A percentile compares a stretch with the other conserved stretches of the same genome.
Conservation (phyloP, 2,113 vertebrate species). For the Paramormyrops kingsleyae region DNA sequence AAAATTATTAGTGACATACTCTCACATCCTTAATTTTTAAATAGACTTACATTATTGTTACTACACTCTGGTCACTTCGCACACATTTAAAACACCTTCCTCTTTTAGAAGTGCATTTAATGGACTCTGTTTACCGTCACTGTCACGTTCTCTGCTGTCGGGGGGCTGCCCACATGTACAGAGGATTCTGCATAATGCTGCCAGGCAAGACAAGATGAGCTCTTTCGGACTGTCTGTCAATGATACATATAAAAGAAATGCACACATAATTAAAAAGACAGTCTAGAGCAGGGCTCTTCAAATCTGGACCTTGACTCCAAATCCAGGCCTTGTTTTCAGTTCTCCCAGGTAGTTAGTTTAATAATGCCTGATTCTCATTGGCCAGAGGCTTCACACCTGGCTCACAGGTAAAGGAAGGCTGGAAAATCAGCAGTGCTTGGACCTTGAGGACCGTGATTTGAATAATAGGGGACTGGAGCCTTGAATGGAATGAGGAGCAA, state of each 20-base stretch:
- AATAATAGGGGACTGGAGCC: too few relatives aligned
- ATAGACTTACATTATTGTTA: not conserved
- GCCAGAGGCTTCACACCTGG: too few relatives aligned
- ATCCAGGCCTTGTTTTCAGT: too few relatives aligned
- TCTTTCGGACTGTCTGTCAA: not conserved
- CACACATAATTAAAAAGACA: not conserved
- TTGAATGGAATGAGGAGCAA: not conserved
- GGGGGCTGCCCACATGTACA: not conserved
- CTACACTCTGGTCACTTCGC: not conserved
- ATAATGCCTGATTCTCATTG: too few relatives aligned
- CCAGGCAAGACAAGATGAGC: not conserved
- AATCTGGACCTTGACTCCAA: too few relatives aligned
- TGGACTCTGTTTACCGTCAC: not conserved
- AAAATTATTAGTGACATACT: not conserved
- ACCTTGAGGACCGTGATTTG: too few relatives aligned
- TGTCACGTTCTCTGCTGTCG: not conserved
- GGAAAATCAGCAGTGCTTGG: too few relatives aligned
- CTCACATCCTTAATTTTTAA: not conserved
- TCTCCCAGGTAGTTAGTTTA: too few relatives aligned
- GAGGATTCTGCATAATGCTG: not conserved
- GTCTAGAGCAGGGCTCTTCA: not conserved
- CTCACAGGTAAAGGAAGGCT: too few relatives aligned
- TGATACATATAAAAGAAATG: not conserved
- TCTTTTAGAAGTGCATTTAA: not conserved
- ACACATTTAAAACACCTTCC: not conserved